Conservation (phyloP, 2,888 invertebrate genomes). For the Clostera curtula region DNA sequence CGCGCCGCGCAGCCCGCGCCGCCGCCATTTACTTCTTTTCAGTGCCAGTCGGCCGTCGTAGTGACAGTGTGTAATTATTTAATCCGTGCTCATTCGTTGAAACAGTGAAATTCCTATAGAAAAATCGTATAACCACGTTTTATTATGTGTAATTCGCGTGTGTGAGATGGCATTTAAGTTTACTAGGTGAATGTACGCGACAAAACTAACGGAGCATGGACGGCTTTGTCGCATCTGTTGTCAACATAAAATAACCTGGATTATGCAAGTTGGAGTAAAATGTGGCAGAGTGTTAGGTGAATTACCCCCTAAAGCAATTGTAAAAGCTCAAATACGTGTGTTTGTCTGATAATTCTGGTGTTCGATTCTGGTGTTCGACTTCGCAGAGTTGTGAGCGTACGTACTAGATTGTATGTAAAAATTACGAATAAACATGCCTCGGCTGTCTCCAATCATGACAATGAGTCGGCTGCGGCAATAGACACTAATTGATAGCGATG, state of each 20-base stretch:
- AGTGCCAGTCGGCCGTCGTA: conserved; percentile 59
- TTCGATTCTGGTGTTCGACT: conserved; percentile 11
- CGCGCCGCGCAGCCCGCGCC: conserved; percentile 49
- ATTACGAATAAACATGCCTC: conserved; percentile 11
- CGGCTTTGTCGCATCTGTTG: conserved; percentile 59
- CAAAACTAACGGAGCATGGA: conserved; percentile 48
- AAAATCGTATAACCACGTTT: conserved; percentile 50
- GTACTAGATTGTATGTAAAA: conserved; percentile 5
- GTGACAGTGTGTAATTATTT: conserved; percentile 62
- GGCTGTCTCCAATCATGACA: conserved; percentile 9
- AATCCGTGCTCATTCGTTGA: conserved; percentile 50
- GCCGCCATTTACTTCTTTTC: conserved; percentile 69
- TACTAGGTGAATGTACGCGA: conserved; percentile 34
- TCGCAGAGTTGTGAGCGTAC: conserved; percentile 6
- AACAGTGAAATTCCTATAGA: conserved; percentile 58
- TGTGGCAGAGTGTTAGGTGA: conserved; percentile 68
- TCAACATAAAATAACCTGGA: conserved; percentile 68
- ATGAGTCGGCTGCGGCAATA: conserved; percentile 9
- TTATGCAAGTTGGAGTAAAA: conserved; percentile 69
- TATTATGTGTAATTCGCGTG: conserved; percentile 40
- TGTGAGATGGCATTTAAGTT: conserved; percentile 39
- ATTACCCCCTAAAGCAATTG: conserved; percentile 28
- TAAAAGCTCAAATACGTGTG: conserved; percentile 19
- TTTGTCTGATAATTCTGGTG: conserved; percentile 24
- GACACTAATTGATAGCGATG: not conserved